phyloP scores from a whole-genome alignment of 2,797 vertebrate species.

The Phylloscopus collybita region DNA sequence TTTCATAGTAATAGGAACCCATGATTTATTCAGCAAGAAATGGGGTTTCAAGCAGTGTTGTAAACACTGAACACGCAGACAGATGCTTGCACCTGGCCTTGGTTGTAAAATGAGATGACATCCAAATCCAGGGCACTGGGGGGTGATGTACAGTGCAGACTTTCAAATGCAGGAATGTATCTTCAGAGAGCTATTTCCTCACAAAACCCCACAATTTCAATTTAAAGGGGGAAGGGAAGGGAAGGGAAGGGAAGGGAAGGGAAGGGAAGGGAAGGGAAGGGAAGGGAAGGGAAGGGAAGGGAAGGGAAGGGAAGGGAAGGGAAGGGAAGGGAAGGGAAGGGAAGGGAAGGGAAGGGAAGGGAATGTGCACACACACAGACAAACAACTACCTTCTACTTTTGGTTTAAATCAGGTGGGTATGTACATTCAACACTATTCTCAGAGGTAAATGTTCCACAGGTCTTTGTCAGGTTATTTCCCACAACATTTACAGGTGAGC shows the following conservation, averaged over 20 bases:
- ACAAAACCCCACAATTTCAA: background rate
- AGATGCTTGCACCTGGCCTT: background rate
- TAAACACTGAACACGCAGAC: background rate
- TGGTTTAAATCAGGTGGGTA: rapidly evolving
- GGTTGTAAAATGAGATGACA: background rate
- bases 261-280: background rate
- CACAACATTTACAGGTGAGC: background rate
- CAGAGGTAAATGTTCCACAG: background rate
- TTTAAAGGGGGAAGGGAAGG: too few species aligned
- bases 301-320: too few species aligned
- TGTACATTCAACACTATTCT: rapidly evolving
- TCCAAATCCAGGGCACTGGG: background rate
- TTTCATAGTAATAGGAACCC: background rate
- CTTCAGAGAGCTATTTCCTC: background rate
- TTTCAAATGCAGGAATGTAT: background rate
- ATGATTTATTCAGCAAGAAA: background rate
- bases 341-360: too few species aligned
- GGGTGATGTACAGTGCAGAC: background rate
- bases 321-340: too few species aligned
- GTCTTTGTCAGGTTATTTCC: background rate
- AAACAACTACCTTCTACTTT: background rate
- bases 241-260: too few species aligned
- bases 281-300: background rate
- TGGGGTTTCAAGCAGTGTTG: background rate
- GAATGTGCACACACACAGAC: background rate